phyloP scores from a whole-genome alignment of 2,113 vertebrate genomes.

The Gymnocephalus cernua region DNA sequence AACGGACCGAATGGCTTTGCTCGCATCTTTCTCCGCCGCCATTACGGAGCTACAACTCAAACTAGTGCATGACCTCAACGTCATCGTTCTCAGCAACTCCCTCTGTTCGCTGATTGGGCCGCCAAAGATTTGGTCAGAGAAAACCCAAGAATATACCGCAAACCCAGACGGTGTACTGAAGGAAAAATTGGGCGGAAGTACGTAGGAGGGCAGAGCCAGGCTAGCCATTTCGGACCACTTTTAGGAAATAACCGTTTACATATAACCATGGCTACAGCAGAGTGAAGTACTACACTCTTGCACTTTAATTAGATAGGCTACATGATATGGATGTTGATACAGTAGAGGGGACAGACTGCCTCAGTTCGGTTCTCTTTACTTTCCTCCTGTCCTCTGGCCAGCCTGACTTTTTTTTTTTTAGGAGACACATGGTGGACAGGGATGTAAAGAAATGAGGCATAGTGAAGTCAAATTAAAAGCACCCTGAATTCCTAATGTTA shows the following conservation, averaged over 20 bases:
- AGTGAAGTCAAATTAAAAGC: constrained; percentile 3
- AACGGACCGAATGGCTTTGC: too few species aligned
- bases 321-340: background rate
- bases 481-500: background rate
- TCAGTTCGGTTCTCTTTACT: background rate
- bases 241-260: background rate
- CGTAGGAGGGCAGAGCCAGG: too few species aligned
- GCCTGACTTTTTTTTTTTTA: background rate
- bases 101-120: too few species aligned
- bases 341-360: background rate
- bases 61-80: too few species aligned
- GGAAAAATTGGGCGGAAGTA: too few species aligned
- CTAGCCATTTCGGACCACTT: background rate
- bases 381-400: background rate
- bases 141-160: too few species aligned
- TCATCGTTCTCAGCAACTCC: too few species aligned
- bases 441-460: background rate
- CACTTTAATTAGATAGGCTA: background rate
- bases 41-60: too few species aligned
- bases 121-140: too few species aligned
- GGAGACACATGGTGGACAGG: background rate
- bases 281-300: background rate
- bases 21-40: too few species aligned
- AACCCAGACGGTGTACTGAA: too few species aligned
- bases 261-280: background rate